phyloP scores from a whole-genome alignment of 2,888 invertebrate species.

The Catocala nupta region DNA sequence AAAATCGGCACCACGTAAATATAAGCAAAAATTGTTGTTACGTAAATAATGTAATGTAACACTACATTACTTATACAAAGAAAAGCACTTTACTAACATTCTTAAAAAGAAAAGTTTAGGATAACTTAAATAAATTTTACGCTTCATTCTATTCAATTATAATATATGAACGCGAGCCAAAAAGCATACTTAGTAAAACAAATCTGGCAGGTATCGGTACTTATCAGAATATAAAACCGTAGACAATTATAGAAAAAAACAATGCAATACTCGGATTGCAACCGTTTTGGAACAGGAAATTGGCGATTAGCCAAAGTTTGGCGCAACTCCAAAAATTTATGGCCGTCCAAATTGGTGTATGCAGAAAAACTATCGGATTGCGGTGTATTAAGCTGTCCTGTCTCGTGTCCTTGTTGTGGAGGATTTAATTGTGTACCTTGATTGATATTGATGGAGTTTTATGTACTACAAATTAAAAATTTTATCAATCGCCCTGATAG shows the following conservation, averaged over 20 bases:
- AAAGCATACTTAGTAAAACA: neutral
- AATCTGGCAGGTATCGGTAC: neutral
- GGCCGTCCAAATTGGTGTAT: slow-evolving; percentile 24
- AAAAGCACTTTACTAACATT: neutral
- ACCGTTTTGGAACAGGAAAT: slow-evolving; percentile 31
- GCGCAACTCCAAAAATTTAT: slow-evolving; percentile 35
- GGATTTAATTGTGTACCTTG: neutral
- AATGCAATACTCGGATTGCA: slow-evolving; percentile 33
- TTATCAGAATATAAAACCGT: slow-evolving; percentile 8
- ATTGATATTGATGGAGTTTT: neutral
- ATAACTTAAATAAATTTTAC: no score
- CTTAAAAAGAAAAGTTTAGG: no score
- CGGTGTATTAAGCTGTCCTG: neutral
- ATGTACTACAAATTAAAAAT: no score
- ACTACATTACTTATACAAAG: no score
- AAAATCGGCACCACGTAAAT: no score
- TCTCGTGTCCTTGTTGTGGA: neutral
- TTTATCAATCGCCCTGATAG: no score
- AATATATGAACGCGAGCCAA: no score
- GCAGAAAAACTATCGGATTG: slow-evolving; percentile 7
- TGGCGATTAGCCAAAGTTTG: slow-evolving; percentile 48
- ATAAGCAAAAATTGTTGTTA: no score
- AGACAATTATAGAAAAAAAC: slow-evolving; percentile 16
- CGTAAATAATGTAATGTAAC: no score
- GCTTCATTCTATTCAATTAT: no score